These are phyloP conservation scores for Tetropium fuscum DNA, from an alignment of 2,888 invertebrate species.

Conservation along the genomic window DNA sequence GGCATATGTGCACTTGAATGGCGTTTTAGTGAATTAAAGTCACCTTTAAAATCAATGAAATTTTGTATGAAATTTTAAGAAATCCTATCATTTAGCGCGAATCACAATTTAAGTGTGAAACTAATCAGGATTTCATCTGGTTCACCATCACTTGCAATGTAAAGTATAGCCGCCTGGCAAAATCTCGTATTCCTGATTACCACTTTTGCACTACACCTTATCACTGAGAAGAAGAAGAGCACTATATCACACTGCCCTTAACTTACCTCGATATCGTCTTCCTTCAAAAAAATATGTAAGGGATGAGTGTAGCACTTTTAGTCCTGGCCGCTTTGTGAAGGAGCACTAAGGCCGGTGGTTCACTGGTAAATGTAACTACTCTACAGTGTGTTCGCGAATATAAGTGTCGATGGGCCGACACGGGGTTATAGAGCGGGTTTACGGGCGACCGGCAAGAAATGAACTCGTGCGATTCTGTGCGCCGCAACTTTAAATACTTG, in stretches of 20 bases:
- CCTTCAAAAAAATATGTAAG: background rate
- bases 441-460: constrained; percentile 68
- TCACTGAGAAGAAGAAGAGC: constrained; percentile 24
- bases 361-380: constrained; percentile 25
- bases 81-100: too few relatives aligned
- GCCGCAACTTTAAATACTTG: constrained; percentile 73
- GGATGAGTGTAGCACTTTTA: constrained; percentile 13
- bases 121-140: background rate
- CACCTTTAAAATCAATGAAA: too few relatives aligned
- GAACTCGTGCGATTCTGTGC: constrained; percentile 72
- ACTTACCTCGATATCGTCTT: constrained; percentile 23
- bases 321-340: constrained; percentile 12
- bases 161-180: constrained; percentile 3
- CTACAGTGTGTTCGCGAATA: constrained; percentile 47
- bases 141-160: constrained; percentile 16
- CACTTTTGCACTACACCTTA: constrained; percentile 27
- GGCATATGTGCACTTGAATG: too few relatives aligned
- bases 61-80: too few relatives aligned
- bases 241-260: constrained; percentile 21
- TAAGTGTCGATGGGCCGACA: constrained; percentile 36
- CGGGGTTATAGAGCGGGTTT: constrained; percentile 50
- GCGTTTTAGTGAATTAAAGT: too few relatives aligned
- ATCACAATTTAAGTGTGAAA: background rate
- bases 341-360: constrained; percentile 21
- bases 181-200: constrained; percentile 12